Evolutionary conservation across 1,140 invertebrate species (phyloP), one percentile per base, ranked within the genome.

Genomic region (Anadara kagoshimensis): DNA sequence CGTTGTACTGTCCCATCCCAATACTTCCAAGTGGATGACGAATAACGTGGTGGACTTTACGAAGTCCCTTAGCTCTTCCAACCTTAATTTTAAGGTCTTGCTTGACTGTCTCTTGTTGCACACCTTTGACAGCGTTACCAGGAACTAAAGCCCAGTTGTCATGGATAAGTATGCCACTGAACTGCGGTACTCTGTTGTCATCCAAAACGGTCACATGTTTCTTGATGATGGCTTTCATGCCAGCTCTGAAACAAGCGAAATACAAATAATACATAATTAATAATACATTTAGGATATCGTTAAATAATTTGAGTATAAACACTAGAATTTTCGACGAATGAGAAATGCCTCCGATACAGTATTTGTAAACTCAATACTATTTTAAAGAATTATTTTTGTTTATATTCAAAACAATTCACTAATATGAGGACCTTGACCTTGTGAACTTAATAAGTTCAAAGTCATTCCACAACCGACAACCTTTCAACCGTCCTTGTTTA

Each of bases 1-100:
- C 66, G 45, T 75, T 75, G 53, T 61, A 75, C 18, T 59, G 59
- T n/a, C 64, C 51, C 67, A 69, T 69, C 12, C 65, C 59, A 20
- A 63, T 43, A 12, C 66, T 56, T 12, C 63, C 44, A 29, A 75
- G 44, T 16, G 73, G 73, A 44, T 75, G 73, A 8, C 26, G 43
- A 2, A 75, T 59, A 11, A 64, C 53, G n/a, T 47, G 41, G n/a
- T 53, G 8, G 22, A 75, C 57, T 14, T 62, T 57, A 22, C 22
- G 47, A 0, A 51, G 24, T 24, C 47, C 58, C 41, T 69, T 75
- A 10, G 47, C 49, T 41, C 73, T 66, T 11, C 73, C 73, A 3
- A 75, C 63, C 41, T 59, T 64, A 5, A 69, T 44, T 11, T 57
- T 62, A 7, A 75, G n/a, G 7, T 63, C 53, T n/a, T 36, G n/a